Percentiles rank a stretch among this genome's conserved stretches.
phyloP scores from a whole-genome alignment of 2,797 vertebrate genomes.

The Orestias chungarensis region DNA sequence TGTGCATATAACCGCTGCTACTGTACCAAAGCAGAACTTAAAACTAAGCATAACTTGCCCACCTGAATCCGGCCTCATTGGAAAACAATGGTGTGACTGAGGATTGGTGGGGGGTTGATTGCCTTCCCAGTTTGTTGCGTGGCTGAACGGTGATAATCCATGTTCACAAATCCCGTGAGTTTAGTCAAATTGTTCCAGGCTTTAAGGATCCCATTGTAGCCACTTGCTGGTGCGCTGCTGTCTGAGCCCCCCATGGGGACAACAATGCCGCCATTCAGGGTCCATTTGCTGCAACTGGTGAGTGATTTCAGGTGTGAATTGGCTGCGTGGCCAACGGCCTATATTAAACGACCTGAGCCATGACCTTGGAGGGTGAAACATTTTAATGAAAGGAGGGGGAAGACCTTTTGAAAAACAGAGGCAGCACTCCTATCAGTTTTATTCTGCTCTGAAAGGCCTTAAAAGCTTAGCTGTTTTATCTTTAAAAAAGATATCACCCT shows the following conservation, averaged over 20 bases:
- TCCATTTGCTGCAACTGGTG: conserved; percentile 62
- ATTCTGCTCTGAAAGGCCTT: conserved; percentile 37
- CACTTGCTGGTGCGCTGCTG: conserved; percentile 63
- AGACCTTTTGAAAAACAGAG: conserved; percentile 28
- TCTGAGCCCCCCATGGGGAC: conserved; percentile 71
- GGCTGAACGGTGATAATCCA: conserved; percentile 74
- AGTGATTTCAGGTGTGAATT: conserved; percentile 81
- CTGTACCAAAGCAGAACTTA: conserved; percentile 26
- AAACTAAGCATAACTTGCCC: conserved; percentile 1
- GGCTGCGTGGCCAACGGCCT: conserved; percentile 69
- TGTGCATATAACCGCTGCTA: conserved; percentile 19
- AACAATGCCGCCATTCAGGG: conserved; percentile 79
- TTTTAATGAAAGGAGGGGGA: conserved; percentile 21
- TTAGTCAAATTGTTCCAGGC: conserved; percentile 80
- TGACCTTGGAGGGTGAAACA: conserved; percentile 59
- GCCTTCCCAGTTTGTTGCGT: conserved; percentile 54
- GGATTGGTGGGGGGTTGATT: conserved; percentile 61
- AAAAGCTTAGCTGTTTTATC: conserved; percentile 38
- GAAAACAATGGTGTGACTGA: conserved; percentile 56
- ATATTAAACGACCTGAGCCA: conserved; percentile 76
- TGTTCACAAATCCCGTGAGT: conserved; percentile 71
- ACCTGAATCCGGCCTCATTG: conserved; percentile 20
- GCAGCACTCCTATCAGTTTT: conserved; percentile 37
- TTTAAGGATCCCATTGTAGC: conserved; percentile 77
- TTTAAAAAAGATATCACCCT: conserved; percentile 38